A percentile compares a stretch with the other conserved stretches of the same genome.
Evolutionary conservation across 2,113 vertebrate species (phyloP).

Genomic region (Anas platyrhynchos): DNA sequence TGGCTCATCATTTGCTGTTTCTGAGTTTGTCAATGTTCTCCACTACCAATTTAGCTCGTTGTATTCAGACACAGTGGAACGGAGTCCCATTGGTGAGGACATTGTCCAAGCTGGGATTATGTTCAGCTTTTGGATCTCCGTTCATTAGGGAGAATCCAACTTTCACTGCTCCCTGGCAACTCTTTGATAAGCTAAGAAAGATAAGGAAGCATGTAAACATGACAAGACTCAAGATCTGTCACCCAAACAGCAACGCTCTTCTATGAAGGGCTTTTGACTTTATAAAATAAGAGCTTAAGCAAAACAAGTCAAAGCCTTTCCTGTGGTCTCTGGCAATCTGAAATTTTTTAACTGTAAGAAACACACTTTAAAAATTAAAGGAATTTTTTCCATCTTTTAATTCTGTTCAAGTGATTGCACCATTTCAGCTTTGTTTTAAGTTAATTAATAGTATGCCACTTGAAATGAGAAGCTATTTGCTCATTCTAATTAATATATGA

Average conservation of each 20-base stretch:
- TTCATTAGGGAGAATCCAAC: neutral
- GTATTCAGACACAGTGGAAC: neutral
- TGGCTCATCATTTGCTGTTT: neutral
- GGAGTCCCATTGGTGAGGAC: neutral
- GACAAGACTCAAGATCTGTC: neutral
- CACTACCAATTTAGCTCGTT: neutral
- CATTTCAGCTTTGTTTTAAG: neutral
- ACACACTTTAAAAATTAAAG: neutral
- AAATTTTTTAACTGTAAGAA: neutral
- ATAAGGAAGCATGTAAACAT: neutral
- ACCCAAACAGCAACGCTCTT: neutral
- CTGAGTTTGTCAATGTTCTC: neutral
- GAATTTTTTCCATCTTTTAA: neutral
- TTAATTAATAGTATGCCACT: neutral
- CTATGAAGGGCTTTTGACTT: neutral
- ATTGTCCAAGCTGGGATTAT: neutral
- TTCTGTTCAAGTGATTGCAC: neutral
- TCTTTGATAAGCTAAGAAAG: neutral
- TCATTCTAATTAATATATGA: neutral
- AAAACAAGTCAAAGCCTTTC: neutral
- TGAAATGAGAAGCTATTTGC: neutral
- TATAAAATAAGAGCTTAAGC: neutral
- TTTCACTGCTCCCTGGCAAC: neutral
- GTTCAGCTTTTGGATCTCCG: neutral
- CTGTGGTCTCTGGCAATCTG: neutral